Evolutionary conservation across 1,140 invertebrate genomes (phyloP).

Genomic region (Heliothis virescens): DNA sequence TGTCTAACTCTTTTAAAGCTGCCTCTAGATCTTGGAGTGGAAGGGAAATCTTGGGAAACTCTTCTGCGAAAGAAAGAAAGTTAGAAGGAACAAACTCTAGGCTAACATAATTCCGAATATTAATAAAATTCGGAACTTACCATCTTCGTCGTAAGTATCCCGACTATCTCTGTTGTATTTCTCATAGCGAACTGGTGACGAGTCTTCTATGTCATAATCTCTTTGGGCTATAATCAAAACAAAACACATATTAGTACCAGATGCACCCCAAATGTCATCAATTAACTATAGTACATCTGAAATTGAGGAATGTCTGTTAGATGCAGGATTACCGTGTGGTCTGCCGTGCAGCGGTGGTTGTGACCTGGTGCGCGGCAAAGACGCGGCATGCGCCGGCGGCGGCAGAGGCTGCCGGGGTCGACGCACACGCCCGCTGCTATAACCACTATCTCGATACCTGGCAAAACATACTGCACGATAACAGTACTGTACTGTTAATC

Average conservation of each 20-base stretch:
- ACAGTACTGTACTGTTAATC: no score
- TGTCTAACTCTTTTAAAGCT: conserved; percentile 75
- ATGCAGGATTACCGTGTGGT: conserved; percentile 29
- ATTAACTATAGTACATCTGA: no score
- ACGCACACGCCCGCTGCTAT: conserved; percentile 66
- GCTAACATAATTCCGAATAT: not conserved
- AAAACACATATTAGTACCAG: not conserved
- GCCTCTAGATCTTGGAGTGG: conserved; percentile 79
- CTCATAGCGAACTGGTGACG: conserved; percentile 67
- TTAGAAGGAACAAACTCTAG: not conserved
- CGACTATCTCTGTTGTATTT: conserved; percentile 56
- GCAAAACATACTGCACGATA: no score
- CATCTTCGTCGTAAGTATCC: conserved; percentile 64
- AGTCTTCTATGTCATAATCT: conserved; percentile 69
- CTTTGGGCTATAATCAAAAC: conserved; percentile 32
- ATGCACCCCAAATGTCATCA: not conserved
- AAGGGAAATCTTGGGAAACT: conserved; percentile 78
- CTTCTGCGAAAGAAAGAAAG: conserved; percentile 61
- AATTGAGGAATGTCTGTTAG: not conserved
- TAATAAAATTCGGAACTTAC: conserved; percentile 23
- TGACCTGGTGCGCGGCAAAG: conserved; percentile 63
- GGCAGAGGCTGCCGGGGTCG: conserved; percentile 48
- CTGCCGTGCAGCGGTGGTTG: conserved; percentile 66
- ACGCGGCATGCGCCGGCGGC: conserved; percentile 33
- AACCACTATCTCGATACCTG: conserved; percentile 79